A percentile compares a stretch with the other conserved stretches of the same genome.
Evolutionary conservation across 2,113 vertebrate genomes (phyloP).

Genomic region (Cyanistes caeruleus): DNA sequence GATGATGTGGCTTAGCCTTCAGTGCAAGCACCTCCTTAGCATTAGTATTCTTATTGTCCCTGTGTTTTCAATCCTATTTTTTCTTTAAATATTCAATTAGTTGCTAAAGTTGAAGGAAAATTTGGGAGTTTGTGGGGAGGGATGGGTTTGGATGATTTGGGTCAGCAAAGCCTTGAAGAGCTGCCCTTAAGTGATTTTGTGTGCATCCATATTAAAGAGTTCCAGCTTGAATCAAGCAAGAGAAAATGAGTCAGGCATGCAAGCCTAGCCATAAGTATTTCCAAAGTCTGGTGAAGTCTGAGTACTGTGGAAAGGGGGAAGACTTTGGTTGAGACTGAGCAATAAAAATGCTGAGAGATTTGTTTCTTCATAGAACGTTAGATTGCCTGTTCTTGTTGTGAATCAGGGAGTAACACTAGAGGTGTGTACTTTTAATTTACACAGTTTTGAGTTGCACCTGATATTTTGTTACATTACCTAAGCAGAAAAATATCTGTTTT

Average conservation of each 20-base stretch:
- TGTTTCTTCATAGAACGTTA: neutral
- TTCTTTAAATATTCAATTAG: neutral
- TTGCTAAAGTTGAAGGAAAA: neutral
- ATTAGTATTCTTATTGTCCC: neutral
- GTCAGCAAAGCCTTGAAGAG: neutral
- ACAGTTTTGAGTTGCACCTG: neutral
- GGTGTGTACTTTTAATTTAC: neutral
- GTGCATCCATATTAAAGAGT: neutral
- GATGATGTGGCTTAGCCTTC: neutral
- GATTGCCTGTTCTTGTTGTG: neutral
- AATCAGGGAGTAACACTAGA: neutral
- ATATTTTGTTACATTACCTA: neutral
- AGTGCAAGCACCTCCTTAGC: neutral
- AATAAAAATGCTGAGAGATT: neutral
- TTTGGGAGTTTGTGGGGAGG: accelerated
- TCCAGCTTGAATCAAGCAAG: neutral
- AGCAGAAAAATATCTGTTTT: neutral
- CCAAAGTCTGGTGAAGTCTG: neutral
- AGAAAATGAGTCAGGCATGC: neutral
- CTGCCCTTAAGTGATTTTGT: neutral
- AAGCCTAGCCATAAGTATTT: neutral
- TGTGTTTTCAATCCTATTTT: neutral
- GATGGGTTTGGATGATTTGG: neutral
- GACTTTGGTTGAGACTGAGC: neutral
- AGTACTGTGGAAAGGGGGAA: neutral